Conservation (phyloP, 2,113 vertebrate species). For the Phylloscopus trochiloides region DNA sequence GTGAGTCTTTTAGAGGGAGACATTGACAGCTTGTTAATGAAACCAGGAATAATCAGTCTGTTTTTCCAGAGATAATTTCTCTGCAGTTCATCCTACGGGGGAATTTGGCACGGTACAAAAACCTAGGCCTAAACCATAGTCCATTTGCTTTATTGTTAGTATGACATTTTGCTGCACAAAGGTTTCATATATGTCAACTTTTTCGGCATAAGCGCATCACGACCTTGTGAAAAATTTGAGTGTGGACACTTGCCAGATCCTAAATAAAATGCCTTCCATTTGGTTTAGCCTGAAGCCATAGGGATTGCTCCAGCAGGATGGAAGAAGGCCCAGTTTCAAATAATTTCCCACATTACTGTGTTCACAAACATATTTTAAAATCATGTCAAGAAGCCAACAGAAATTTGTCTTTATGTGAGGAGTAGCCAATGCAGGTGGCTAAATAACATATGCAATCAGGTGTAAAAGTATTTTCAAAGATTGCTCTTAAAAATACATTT, state of each 20-base stretch:
- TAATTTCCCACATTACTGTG: not conserved
- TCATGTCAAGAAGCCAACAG: slow-evolving; percentile 1
- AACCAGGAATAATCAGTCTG: not conserved
- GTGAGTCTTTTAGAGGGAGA: not conserved
- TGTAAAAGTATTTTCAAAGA: not conserved
- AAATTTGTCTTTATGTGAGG: not conserved
- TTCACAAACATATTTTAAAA: not conserved
- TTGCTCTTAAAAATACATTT: not conserved
- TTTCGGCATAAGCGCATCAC: not conserved
- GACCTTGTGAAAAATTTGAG: not conserved
- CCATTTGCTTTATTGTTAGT: not conserved
- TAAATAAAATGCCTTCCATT: slow-evolving; percentile 37
- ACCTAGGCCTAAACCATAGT: not conserved
- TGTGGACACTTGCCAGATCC: not conserved
- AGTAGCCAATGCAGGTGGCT: slow-evolving; percentile 10
- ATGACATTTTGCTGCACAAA: not conserved
- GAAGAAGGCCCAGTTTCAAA: slow-evolving; percentile 3
- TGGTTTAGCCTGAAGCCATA: slow-evolving; percentile 4
- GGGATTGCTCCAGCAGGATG: not conserved
- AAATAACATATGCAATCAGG: not conserved
- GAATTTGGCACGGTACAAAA: not conserved
- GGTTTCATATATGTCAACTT: not conserved
- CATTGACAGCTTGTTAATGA: not conserved
- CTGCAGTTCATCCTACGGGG: not conserved
- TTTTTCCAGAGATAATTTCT: not conserved